Percentiles rank a stretch among this genome's conserved stretches.
phyloP scores from a whole-genome alignment of 2,113 vertebrate genomes.

The Nettapus auritus region DNA sequence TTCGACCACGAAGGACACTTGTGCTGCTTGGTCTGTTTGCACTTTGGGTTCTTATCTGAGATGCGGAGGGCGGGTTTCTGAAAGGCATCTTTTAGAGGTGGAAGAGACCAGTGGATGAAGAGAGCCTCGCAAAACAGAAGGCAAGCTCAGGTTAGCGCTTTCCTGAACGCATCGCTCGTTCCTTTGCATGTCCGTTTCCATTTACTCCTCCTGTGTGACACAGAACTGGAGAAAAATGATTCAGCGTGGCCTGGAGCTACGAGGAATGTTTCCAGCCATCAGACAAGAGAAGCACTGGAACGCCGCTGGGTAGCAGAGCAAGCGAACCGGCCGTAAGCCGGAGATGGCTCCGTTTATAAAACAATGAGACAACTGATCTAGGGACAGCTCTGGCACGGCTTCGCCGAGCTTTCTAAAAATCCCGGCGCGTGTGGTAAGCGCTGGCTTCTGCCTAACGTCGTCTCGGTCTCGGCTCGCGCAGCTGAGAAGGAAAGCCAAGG shows the following conservation, averaged over 20 bases:
- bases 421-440: not conserved
- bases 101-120: not conserved
- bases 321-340: not conserved
- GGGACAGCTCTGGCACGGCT: not conserved
- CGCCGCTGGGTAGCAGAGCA: fast-evolving
- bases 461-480: not conserved
- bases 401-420: not conserved
- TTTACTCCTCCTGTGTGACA: not conserved
- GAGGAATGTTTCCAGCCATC: not conserved
- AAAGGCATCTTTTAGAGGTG: not conserved
- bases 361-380: fast-evolving
- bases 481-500: not conserved
- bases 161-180: not conserved
- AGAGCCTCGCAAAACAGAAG: not conserved
- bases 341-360: not conserved
- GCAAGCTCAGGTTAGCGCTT: not conserved
- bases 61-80: not conserved
- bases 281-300: not conserved
- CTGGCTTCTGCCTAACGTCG: not conserved
- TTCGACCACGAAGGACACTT: fast-evolving
- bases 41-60: not conserved
- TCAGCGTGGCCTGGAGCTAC: not conserved
- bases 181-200: not conserved
- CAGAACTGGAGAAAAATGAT: not conserved
- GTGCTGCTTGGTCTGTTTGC: not conserved